Conservation (phyloP, 2,797 vertebrate genomes). For the Protosalanx chinensis region DNA sequence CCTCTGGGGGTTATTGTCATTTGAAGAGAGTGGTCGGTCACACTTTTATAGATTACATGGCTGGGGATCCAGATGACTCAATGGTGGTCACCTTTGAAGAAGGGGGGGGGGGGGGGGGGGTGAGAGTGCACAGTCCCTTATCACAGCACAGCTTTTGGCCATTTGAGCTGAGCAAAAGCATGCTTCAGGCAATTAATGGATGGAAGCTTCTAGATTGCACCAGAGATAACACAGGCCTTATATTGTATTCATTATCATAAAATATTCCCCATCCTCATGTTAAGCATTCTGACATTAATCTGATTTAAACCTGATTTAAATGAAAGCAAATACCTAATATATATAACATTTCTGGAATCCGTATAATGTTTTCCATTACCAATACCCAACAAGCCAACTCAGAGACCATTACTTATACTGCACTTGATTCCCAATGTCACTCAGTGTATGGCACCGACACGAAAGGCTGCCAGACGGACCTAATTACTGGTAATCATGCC, state of each 20-base stretch:
- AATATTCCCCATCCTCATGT: no score
- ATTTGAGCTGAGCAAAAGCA: conserved; percentile 21
- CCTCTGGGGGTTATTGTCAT: background rate
- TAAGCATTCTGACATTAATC: no score
- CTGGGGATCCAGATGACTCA: background rate
- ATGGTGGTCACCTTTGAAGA: conserved; percentile 14
- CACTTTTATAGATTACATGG: conserved; percentile 6
- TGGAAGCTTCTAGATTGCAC: background rate
- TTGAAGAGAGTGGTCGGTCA: background rate
- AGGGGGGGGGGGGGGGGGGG: no score
- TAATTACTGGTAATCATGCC: conserved; percentile 46
- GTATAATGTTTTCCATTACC: conserved; percentile 27
- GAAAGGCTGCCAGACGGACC: conserved; percentile 20
- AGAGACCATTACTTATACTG: conserved; percentile 42
- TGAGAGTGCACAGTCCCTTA: conserved; percentile 21
- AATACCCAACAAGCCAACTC: conserved; percentile 34
- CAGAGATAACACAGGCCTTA: background rate
- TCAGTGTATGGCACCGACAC: conserved; percentile 28
- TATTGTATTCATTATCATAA: no score
- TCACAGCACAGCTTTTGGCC: conserved; percentile 17
- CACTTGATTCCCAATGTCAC: conserved; percentile 52
- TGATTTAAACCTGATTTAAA: no score
- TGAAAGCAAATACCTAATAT: background rate
- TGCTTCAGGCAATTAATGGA: conserved; percentile 15
- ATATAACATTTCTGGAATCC: background rate